Evolutionary conservation across 2,888 invertebrate genomes (phyloP).

Genomic region (Aporophyla lueneburgensis): DNA sequence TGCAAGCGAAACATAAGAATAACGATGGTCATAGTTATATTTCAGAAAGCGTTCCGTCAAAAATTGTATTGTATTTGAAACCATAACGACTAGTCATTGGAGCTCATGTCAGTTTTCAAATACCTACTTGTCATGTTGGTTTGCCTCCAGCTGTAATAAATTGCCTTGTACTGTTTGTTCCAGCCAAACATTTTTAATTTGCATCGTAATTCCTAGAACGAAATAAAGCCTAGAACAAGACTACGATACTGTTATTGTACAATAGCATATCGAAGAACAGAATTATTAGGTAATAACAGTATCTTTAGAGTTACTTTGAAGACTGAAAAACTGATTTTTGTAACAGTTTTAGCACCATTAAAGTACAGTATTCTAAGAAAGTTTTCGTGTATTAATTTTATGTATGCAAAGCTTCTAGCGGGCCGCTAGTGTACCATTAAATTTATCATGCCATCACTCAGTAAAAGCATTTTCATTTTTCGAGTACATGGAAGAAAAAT

Average conservation of each 20-base stretch:
- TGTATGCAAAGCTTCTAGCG: slow-evolving; percentile 33
- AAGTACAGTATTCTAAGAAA: slow-evolving; percentile 25
- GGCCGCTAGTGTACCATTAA: slow-evolving; percentile 53
- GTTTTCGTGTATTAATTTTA: slow-evolving; percentile 52
- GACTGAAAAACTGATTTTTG: slow-evolving; percentile 12
- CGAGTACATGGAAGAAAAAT: slow-evolving; percentile 44
- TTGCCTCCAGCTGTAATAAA: slow-evolving; percentile 9
- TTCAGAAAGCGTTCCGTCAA: no score
- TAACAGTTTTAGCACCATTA: slow-evolving; percentile 18
- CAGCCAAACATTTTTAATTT: background rate
- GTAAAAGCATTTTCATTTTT: slow-evolving; percentile 62
- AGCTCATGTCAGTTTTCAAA: background rate
- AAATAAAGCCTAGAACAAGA: slow-evolving; percentile 4
- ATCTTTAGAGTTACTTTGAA: slow-evolving; percentile 16
- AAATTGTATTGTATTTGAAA: no score
- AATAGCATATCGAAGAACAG: background rate
- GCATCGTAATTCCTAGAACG: slow-evolving; percentile 4
- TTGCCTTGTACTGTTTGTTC: background rate
- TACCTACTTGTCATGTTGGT: background rate
- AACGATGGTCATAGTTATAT: no score
- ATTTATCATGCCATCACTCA: slow-evolving; percentile 51
- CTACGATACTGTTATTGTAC: background rate
- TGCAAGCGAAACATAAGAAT: no score
- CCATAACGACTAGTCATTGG: background rate
- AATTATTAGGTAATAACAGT: background rate